Evolutionary conservation across 2,888 invertebrate species (phyloP).

Genomic region (Catocala nupta): DNA sequence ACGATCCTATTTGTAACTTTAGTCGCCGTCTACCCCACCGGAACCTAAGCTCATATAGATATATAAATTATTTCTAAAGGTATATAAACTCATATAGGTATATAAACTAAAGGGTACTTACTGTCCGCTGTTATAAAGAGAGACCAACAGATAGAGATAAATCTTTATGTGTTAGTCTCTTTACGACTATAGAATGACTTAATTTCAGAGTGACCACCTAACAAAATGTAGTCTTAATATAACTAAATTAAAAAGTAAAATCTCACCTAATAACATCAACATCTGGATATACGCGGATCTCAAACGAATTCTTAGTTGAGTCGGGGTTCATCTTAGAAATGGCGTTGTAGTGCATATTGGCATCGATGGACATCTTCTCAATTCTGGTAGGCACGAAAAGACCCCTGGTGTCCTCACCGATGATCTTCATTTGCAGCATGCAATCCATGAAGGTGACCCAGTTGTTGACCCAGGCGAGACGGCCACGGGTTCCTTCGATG

Average conservation of each 20-base stretch:
- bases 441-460: slow-evolving; percentile 97
- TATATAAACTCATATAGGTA: too few relatives aligned
- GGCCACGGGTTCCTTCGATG: slow-evolving; percentile 82
- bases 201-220: too few relatives aligned
- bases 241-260: not conserved
- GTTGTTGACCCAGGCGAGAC: slow-evolving; percentile 91
- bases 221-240: too few relatives aligned
- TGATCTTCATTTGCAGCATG: slow-evolving; percentile 93
- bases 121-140: too few relatives aligned
- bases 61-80: too few relatives aligned
- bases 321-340: slow-evolving; percentile 82
- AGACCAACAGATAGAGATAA: too few relatives aligned
- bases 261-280: slow-evolving; percentile 82
- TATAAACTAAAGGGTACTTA: too few relatives aligned
- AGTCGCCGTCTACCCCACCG: too few relatives aligned
- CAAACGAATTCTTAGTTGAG: slow-evolving; percentile 77
- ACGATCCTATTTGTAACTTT: too few relatives aligned
- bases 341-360: slow-evolving; percentile 86
- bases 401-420: slow-evolving; percentile 90
- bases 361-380: slow-evolving; percentile 90
- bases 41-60: too few relatives aligned
- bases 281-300: slow-evolving; percentile 81
- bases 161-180: too few relatives aligned
- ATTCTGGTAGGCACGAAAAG: slow-evolving; percentile 93
- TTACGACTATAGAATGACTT: too few relatives aligned